phyloP scores from a whole-genome alignment of 35 echinoderm and acorn worm genomes.

The Ophiothrix spiculata region DNA sequence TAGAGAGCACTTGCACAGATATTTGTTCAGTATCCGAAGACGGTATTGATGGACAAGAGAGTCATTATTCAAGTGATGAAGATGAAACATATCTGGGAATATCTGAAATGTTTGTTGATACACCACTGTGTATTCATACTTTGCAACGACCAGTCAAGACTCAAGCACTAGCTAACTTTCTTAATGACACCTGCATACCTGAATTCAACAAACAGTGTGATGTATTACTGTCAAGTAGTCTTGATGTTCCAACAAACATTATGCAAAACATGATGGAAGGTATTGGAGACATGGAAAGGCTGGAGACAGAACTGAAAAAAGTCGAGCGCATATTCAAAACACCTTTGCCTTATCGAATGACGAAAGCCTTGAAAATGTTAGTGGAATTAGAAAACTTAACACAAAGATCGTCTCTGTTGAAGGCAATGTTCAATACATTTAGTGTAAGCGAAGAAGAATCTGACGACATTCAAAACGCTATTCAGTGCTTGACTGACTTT shows the following conservation, averaged over 20 bases:
- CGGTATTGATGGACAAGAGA: background rate
- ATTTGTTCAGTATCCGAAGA: background rate
- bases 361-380: background rate
- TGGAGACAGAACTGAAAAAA: background rate
- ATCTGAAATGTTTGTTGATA: background rate
- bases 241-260: background rate
- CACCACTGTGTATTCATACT: no score
- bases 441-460: background rate
- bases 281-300: background rate
- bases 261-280: background rate
- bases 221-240: background rate
- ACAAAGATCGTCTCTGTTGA: constrained; percentile 8
- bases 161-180: background rate
- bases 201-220: background rate
- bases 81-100: background rate
- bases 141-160: background rate
- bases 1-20: background rate
- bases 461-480: background rate
- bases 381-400: background rate
- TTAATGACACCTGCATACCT: constrained; percentile 6
- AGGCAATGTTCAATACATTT: constrained; percentile 17
- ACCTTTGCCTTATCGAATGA: background rate
- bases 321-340: background rate
- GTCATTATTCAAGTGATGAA: background rate
- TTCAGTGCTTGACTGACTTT: background rate